phyloP scores from a whole-genome alignment of 2,888 invertebrate species.

The Diarsia brunnea region DNA sequence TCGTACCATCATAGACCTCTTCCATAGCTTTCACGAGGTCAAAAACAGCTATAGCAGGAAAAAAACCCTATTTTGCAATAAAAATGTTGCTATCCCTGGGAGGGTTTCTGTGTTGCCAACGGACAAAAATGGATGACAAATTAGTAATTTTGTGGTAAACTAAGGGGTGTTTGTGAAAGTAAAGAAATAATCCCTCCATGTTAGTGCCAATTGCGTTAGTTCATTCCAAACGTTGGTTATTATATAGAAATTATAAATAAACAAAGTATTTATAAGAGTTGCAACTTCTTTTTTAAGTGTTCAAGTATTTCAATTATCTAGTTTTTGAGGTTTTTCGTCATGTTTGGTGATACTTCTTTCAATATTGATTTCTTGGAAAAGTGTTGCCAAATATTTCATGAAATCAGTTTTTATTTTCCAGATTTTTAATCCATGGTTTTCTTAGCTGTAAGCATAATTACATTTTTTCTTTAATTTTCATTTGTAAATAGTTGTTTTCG shows the following conservation, averaged over 20 bases:
- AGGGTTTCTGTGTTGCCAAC: background rate
- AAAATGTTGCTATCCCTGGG: background rate
- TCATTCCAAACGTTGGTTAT: slow-evolving; percentile 77
- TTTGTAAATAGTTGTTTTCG: slow-evolving; percentile 81
- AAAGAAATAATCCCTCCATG: slow-evolving; percentile 84
- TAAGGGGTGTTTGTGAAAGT: slow-evolving; percentile 43
- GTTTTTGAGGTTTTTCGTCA: slow-evolving; percentile 9
- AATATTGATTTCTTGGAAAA: background rate
- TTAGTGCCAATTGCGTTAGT: slow-evolving; percentile 85
- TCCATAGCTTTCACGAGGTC: no score
- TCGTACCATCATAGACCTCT: no score
- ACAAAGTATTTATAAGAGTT: slow-evolving; percentile 68
- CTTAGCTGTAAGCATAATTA: slow-evolving; percentile 63
- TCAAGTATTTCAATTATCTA: slow-evolving; percentile 39
- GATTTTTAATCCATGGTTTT: slow-evolving; percentile 40
- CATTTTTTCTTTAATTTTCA: slow-evolving; percentile 53
- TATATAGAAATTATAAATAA: slow-evolving; percentile 64
- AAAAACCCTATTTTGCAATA: no score
- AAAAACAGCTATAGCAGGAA: no score
- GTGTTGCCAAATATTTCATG: slow-evolving; percentile 20
- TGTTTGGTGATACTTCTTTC: slow-evolving; percentile 31
- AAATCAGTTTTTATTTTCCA: slow-evolving; percentile 20
- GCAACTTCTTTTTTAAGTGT: slow-evolving; percentile 42
- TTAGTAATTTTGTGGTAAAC: slow-evolving; percentile 19
- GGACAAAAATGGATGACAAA: slow-evolving; percentile 23